A percentile compares a stretch with the other conserved stretches of the same genome.
Conservation (phyloP, 2,888 invertebrate species). For the Harmothoe impar region DNA sequence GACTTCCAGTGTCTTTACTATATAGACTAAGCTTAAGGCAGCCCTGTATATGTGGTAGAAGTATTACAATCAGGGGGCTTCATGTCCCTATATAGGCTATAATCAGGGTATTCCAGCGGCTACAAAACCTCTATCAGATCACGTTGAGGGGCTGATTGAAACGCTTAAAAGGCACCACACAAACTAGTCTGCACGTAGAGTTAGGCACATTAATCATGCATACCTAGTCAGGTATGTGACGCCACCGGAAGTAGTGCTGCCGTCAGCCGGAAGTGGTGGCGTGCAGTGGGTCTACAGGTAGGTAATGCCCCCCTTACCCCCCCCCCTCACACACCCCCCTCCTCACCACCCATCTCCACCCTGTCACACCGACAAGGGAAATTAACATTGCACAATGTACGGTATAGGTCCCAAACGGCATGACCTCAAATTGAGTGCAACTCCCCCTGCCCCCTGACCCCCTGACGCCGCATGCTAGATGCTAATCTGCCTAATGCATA, state of each 20-base stretch:
- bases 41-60: no score
- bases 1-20: no score
- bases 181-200: no score
- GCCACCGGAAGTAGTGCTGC: neutral
- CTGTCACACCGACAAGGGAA: neutral
- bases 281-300: neutral
- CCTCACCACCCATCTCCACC: neutral
- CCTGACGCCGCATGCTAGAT: neutral
- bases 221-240: neutral
- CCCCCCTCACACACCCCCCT: neutral
- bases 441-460: neutral
- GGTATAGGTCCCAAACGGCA: neutral
- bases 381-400: conserved; percentile 15
- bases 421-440: neutral
- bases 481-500: no score
- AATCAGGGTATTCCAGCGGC: no score
- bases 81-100: no score
- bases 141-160: no score
- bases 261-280: neutral
- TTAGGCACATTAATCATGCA: neutral
- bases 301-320: neutral
- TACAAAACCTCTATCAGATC: no score
- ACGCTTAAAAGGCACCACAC: no score
- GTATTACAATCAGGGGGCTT: no score
- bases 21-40: no score